phyloP scores from a whole-genome alignment of 35 echinoderm and acorn worm genomes.

The Apostichopus japonicus region DNA sequence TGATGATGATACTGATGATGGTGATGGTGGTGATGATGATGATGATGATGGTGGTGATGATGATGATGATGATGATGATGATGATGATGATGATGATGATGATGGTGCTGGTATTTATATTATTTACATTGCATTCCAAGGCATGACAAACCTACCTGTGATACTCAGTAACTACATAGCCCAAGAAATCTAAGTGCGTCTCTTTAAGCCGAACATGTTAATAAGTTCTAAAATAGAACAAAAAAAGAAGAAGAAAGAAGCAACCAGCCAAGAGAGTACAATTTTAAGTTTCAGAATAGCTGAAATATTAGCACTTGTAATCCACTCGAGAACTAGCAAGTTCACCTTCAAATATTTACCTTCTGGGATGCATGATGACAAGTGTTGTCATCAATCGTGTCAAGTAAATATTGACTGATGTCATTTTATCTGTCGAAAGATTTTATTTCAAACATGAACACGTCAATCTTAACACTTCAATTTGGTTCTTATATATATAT shows the following conservation, averaged over 20 bases:
- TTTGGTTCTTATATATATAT: too few relatives aligned
- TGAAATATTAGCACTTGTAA: too few relatives aligned
- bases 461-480: too few relatives aligned
- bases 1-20: neutral
- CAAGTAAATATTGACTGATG: neutral
- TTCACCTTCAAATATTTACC: too few relatives aligned
- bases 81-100: neutral
- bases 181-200: too few relatives aligned
- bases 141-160: too few relatives aligned
- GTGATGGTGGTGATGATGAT: neutral
- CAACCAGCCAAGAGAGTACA: neutral
- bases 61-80: neutral
- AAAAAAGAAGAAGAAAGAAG: neutral
- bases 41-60: neutral
- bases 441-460: neutral
- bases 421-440: neutral
- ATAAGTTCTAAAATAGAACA: neutral
- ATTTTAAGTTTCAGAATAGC: too few relatives aligned
- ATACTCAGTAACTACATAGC: too few relatives aligned
- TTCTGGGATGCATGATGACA: neutral
- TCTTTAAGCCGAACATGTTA: too few relatives aligned
- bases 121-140: too few relatives aligned
- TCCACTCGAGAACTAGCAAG: too few relatives aligned
- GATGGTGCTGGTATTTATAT: neutral
- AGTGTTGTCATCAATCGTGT: neutral